Base-by-base conservation (phyloP, 2,888 invertebrate genomes). In the Morpho deidamia region DNA sequence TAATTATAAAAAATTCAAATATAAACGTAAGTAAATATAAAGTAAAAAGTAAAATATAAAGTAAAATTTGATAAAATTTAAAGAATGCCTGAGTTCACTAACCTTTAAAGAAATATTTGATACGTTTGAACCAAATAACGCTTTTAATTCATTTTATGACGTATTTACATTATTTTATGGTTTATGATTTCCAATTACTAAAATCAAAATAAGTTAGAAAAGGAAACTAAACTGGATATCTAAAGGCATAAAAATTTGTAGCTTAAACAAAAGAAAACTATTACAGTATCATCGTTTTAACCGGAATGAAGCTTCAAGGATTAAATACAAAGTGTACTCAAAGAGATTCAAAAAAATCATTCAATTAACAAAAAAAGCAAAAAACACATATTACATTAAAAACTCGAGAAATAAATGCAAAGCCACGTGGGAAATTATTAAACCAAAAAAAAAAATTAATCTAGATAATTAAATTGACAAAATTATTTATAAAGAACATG, bases 31-130 rank as follows among this genome's bases (percentile, higher is more conserved):
- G n/a, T n/a, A n/a, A n/a, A n/a, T n/a, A n/a, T n/a, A n/a, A n/a
- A n/a, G n/a, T n/a, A n/a, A n/a, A n/a, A n/a, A n/a, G n/a, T n/a
- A n/a, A n/a, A n/a, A n/a, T n/a, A n/a, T n/a, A n/a, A n/a, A n/a
- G 3, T 54, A 58, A 43, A 62, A 63, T 47, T 23, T 61, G 11
- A 11, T 9, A 11, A 65, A 56, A 50, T 62, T 62, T 52, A 41
- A 32, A 42, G 35, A 58, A n/a, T 59, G 38, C 37, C 2, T 65
- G 9, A 9, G 42, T 32, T 43, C 34, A 8, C 10, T 62, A 14
- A 52, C 33, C 12, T 62, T 63, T 54, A 23, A 42, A 11, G 59
- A 61, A n/a, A 45, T 62, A 9, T 65, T 59, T 32, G 14, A 12
- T 10, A 50, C 42, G 4, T 11, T 42, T 11, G 35, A 49, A n/a